phyloP scores from a whole-genome alignment of 2,888 invertebrate species.

The Philaethria dido region DNA sequence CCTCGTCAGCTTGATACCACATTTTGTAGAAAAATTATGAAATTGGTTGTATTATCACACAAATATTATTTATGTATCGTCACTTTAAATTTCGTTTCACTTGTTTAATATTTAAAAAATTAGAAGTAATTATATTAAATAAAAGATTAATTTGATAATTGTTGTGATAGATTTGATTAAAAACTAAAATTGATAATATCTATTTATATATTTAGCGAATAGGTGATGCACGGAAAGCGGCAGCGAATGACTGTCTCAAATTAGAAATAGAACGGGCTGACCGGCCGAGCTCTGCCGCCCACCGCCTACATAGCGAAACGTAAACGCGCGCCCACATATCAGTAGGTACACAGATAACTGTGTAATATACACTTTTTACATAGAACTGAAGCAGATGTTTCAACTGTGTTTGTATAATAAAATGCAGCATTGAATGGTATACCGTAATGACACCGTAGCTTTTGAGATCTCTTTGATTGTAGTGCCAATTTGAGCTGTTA shows the following conservation, averaged over 20 bases:
- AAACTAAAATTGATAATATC: slow-evolving; percentile 32
- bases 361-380: slow-evolving; percentile 14
- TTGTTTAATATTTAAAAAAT: slow-evolving; percentile 1
- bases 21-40: slow-evolving; percentile 66
- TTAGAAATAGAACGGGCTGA: slow-evolving; percentile 82
- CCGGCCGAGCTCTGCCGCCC: slow-evolving; percentile 43
- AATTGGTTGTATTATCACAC: slow-evolving; percentile 8
- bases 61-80: slow-evolving; percentile 4
- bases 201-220: slow-evolving; percentile 66
- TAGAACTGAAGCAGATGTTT: slow-evolving; percentile 14
- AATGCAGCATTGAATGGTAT: background rate
- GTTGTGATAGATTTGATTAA: slow-evolving; percentile 11
- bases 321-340: slow-evolving; percentile 37
- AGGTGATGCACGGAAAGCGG: slow-evolving; percentile 79
- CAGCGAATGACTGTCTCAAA: slow-evolving; percentile 80
- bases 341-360: slow-evolving; percentile 25
- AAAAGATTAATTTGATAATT: background rate
- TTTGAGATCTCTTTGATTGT: slow-evolving; percentile 22
- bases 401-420: slow-evolving; percentile 29
- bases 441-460: slow-evolving; percentile 5
- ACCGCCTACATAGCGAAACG: slow-evolving; percentile 46
- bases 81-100: background rate
- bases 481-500: background rate
- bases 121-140: background rate
- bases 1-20: slow-evolving; percentile 92